Evolutionary conservation across 2,888 invertebrate species (phyloP).

Genomic region (Acanthopleura granulata): DNA sequence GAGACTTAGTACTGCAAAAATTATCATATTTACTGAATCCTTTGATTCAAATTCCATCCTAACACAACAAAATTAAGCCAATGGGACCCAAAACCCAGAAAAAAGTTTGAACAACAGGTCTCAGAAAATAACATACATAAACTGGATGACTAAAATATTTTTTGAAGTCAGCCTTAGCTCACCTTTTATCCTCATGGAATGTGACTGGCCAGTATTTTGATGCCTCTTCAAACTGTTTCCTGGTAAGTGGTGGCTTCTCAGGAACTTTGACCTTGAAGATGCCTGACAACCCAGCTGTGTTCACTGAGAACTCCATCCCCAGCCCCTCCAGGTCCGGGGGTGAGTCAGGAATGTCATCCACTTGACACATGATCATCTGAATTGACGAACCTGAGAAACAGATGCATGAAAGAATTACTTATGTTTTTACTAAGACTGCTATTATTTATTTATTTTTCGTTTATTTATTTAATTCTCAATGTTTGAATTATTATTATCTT

Average conservation of each 20-base stretch:
- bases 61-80: too few species aligned
- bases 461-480: neutral
- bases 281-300: conserved; percentile 34
- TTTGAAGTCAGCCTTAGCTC: neutral
- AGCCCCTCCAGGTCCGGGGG: neutral
- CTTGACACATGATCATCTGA: neutral
- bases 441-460: neutral
- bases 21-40: too few species aligned
- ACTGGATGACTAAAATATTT: too few species aligned
- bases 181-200: conserved; percentile 68
- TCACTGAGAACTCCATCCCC: neutral
- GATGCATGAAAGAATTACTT: too few species aligned
- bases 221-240: conserved; percentile 57
- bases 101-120: too few species aligned
- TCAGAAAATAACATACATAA: too few species aligned
- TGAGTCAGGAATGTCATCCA: neutral
- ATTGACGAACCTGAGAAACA: neutral
- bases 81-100: too few species aligned
- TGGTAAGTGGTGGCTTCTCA: conserved; percentile 49
- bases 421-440: neutral
- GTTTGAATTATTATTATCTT: too few species aligned
- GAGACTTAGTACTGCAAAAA: too few species aligned
- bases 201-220: conserved; percentile 62
- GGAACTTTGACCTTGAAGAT: conserved; percentile 54
- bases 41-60: too few species aligned